phyloP scores from a whole-genome alignment of 2,888 invertebrate species.

The Drosophila nigritarsus region DNA sequence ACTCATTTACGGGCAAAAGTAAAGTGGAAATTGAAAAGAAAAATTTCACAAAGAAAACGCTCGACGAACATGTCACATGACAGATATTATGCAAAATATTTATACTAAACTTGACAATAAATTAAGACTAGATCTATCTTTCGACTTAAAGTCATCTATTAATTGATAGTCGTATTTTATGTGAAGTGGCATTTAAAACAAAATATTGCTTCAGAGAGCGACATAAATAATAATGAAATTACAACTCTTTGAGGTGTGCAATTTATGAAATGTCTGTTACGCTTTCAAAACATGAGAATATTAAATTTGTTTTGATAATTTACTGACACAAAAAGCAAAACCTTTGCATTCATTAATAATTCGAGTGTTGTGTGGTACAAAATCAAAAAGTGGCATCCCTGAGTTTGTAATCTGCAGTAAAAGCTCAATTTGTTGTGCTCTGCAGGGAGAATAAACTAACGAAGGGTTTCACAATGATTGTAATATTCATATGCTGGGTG shows the following conservation, averaged over 20 bases:
- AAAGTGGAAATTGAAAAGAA: slow-evolving; percentile 26
- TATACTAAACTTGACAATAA: neutral
- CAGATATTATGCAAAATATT: neutral
- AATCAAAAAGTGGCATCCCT: neutral
- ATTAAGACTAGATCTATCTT: neutral
- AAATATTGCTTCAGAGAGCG: neutral
- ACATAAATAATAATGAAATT: neutral
- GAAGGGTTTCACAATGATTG: too few species aligned
- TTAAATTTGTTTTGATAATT: neutral
- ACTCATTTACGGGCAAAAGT: slow-evolving; percentile 13
- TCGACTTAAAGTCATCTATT: neutral
- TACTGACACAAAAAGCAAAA: neutral
- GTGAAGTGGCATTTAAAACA: neutral
- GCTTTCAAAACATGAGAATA: neutral
- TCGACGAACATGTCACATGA: neutral
- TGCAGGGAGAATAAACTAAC: neutral
- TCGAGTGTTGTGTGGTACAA: neutral
- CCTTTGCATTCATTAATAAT: neutral
- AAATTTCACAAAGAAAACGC: slow-evolving; percentile 15
- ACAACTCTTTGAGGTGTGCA: neutral
- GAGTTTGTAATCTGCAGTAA: neutral
- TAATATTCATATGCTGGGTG: neutral
- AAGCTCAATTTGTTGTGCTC: neutral
- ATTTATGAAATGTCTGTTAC: neutral
- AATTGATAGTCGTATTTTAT: neutral